phyloP scores from a whole-genome alignment of 2,113 vertebrate species.

The Antennarius striatus region DNA sequence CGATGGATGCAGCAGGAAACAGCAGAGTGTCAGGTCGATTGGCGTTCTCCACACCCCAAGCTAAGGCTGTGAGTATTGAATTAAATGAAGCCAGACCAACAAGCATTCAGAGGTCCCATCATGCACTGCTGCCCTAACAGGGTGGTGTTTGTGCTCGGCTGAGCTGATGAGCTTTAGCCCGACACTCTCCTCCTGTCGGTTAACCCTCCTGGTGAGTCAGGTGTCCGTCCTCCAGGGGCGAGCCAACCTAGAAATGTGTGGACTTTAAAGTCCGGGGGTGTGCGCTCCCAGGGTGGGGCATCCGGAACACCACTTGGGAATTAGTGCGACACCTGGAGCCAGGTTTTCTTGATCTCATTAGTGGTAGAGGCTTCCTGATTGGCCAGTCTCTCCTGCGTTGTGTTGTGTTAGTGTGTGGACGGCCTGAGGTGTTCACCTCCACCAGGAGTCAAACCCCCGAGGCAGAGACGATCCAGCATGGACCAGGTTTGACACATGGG shows the following conservation, averaged over 20 bases:
- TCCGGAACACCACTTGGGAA: constrained; percentile 34
- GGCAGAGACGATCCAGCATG: too few relatives aligned
- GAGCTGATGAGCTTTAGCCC: constrained; percentile 42
- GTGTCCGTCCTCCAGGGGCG: constrained; percentile 48
- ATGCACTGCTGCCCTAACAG: constrained; percentile 33
- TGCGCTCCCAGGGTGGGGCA: constrained; percentile 12
- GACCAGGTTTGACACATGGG: background rate
- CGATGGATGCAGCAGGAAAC: background rate
- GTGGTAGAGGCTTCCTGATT: constrained; percentile 36
- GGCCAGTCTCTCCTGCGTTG: constrained; percentile 7
- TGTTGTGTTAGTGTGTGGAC: background rate
- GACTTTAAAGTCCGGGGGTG: background rate
- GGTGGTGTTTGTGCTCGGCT: constrained; percentile 24
- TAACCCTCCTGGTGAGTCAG: constrained; percentile 49
- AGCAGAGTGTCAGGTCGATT: too few relatives aligned
- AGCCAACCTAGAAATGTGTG: constrained; percentile 8
- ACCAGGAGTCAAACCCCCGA: too few relatives aligned
- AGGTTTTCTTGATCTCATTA: constrained; percentile 52
- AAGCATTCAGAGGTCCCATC: constrained; percentile 19
- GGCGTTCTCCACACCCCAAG: background rate
- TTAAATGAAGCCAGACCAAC: constrained; percentile 26
- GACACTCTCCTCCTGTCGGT: constrained; percentile 40
- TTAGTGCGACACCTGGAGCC: constrained; percentile 54
- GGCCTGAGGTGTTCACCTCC: too few relatives aligned
- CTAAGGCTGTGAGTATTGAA: constrained; percentile 5